phyloP scores from a whole-genome alignment of 2,113 vertebrate species.

The Calyptomena viridis region DNA sequence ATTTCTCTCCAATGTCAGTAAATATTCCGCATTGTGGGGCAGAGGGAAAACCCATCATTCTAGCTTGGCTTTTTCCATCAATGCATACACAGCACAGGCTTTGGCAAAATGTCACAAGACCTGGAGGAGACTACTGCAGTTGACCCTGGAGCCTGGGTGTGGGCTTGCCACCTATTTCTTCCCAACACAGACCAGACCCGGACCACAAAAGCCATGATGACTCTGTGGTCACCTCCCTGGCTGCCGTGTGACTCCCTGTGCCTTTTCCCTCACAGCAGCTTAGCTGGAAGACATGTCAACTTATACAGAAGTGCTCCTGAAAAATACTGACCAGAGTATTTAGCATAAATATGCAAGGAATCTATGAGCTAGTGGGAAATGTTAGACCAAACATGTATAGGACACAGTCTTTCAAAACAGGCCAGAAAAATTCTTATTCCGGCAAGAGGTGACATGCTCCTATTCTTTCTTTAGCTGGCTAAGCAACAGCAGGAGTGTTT shows the following conservation, averaged over 20 bases:
- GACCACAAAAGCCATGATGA: rapidly evolving
- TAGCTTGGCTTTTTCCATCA: not conserved
- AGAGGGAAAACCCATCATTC: not conserved
- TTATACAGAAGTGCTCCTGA: not conserved
- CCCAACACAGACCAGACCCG: not conserved
- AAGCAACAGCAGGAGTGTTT: conserved; percentile 75
- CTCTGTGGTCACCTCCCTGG: not conserved
- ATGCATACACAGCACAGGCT: not conserved
- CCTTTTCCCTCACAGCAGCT: not conserved
- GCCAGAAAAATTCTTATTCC: conserved; percentile 64
- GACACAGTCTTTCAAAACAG: conserved; percentile 68
- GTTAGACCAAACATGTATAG: conserved; percentile 58
- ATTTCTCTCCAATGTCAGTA: not conserved
- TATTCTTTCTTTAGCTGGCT: conserved; percentile 80
- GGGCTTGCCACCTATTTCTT: not conserved
- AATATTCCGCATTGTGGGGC: not conserved
- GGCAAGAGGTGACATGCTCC: conserved; percentile 64
- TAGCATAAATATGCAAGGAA: conserved; percentile 58
- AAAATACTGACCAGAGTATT: conserved; percentile 61
- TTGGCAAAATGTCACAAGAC: not conserved
- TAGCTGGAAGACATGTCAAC: not conserved
- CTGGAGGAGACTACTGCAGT: not conserved
- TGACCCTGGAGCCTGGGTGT: not conserved
- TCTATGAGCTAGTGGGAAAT: conserved; percentile 43
- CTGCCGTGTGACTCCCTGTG: rapidly evolving